Conservation (phyloP, 2,113 vertebrate genomes). For the Anhinga rufa region DNA sequence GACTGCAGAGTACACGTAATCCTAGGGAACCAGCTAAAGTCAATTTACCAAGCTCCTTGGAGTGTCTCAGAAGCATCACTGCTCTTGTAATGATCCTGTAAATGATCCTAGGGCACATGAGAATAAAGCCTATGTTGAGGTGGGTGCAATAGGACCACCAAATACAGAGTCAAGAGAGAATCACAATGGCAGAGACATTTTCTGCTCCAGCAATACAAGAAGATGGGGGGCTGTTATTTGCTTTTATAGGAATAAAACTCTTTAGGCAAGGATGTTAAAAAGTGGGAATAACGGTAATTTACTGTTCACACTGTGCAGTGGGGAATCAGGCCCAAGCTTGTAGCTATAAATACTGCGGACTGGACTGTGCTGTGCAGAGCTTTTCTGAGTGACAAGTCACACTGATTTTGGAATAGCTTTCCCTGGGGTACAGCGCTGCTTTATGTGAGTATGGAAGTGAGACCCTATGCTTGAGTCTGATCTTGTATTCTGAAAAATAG, state of each 20-base stretch:
- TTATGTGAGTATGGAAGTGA: neutral
- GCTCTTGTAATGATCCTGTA: neutral
- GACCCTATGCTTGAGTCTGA: neutral
- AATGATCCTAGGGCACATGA: neutral
- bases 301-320: neutral
- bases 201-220: neutral
- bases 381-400: neutral
- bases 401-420: neutral
- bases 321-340: neutral
- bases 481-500: neutral
- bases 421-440: neutral
- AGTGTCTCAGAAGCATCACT: neutral
- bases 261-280: neutral
- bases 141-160: neutral
- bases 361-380: neutral
- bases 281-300: neutral
- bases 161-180: neutral
- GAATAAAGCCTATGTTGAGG: neutral
- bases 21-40: neutral
- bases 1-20: neutral
- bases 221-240: neutral
- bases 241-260: neutral
- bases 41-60: neutral
- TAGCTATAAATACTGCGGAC: neutral
- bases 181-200: neutral